Evolutionary conservation across 1,140 invertebrate species (phyloP).

Genomic region (Drosophila athabasca): DNA sequence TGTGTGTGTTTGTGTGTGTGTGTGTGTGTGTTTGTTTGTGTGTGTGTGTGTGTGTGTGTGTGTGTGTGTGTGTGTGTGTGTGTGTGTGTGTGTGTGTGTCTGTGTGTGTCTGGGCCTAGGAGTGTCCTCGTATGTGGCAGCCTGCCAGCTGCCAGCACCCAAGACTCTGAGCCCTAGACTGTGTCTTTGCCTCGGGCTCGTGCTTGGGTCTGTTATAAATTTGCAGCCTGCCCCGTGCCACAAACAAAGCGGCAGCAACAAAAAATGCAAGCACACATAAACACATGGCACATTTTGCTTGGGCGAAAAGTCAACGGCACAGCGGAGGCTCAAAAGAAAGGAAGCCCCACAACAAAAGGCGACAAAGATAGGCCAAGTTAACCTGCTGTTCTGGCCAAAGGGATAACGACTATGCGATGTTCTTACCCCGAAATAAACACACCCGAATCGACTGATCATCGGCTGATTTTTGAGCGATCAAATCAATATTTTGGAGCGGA

Average conservation of each 20-base stretch:
- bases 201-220: slow-evolving; percentile 19
- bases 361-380: slow-evolving; percentile 40
- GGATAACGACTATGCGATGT: neutral
- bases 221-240: slow-evolving; percentile 21
- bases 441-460: no score
- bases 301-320: slow-evolving; percentile 57
- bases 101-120: neutral
- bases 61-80: neutral
- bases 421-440: neutral
- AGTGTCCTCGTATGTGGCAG: slow-evolving; percentile 51
- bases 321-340: slow-evolving; percentile 39
- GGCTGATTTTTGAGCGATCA: no score
- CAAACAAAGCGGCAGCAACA: slow-evolving; percentile 29
- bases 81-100: neutral
- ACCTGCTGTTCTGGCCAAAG: neutral
- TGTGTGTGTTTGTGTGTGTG: neutral
- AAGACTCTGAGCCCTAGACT: no score
- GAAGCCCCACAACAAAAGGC: slow-evolving; percentile 33
- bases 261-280: slow-evolving; percentile 27
- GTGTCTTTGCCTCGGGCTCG: slow-evolving; percentile 11
- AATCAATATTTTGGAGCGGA: no score
- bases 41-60: neutral
- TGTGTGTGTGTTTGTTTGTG: neutral
- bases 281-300: slow-evolving; percentile 57
- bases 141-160: slow-evolving; percentile 29